Evolutionary conservation across 64 coral and sea anemone genomes (phyloP).

Genomic region (Hydrozoanthus tunicans): DNA sequence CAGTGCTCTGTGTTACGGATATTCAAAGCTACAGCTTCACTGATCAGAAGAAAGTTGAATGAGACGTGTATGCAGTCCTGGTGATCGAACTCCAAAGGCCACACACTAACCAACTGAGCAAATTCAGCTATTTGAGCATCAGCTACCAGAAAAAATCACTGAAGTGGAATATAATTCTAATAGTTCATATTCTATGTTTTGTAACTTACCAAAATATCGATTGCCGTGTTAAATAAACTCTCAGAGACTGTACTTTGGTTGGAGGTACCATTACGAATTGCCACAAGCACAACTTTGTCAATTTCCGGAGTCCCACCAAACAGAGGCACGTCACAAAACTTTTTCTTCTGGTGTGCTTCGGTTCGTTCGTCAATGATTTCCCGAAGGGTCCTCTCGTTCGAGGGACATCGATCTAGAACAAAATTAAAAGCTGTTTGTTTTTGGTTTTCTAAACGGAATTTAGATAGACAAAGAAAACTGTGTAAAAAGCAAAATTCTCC

Average conservation of each 20-base stretch:
- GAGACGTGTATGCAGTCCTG: no score
- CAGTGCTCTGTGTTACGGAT: no score
- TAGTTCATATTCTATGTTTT: background rate
- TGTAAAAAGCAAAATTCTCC: no score
- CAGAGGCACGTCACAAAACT: background rate
- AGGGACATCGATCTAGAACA: background rate
- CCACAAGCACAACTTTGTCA: slow-evolving; percentile 31
- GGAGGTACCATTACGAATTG: background rate
- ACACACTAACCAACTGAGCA: no score
- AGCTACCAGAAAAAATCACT: no score
- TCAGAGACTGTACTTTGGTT: slow-evolving; percentile 7
- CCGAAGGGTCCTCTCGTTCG: slow-evolving; percentile 7
- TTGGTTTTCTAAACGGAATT: no score
- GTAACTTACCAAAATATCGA: slow-evolving; percentile 22
- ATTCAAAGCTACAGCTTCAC: no score
- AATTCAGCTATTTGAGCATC: no score
- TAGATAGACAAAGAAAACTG: no score
- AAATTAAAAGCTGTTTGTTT: background rate
- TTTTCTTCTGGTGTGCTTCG: background rate
- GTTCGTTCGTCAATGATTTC: slow-evolving; percentile 10
- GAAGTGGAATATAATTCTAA: no score
- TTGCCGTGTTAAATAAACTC: slow-evolving; percentile 18
- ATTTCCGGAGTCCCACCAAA: slow-evolving; percentile 33
- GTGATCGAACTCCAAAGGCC: no score
- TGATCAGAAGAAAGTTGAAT: no score